phyloP scores from a whole-genome alignment of 2,113 vertebrate species.

The Lutjanus erythropterus region DNA sequence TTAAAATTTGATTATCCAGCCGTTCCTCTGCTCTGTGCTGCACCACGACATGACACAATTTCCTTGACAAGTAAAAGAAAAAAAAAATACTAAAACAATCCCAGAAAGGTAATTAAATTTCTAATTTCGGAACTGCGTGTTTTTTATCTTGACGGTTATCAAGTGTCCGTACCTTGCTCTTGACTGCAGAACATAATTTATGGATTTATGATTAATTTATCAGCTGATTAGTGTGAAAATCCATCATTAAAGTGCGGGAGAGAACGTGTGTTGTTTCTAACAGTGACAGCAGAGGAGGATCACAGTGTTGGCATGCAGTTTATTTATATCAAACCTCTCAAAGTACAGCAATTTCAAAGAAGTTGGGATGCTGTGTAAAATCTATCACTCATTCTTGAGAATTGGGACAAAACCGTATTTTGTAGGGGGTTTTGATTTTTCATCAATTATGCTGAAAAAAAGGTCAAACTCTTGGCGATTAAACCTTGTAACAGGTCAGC shows the following conservation, averaged over 20 bases:
- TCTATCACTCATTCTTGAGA: too few relatives aligned
- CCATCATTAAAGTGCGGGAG: conserved; percentile 38
- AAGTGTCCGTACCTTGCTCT: conserved; percentile 45
- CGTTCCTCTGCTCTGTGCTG: conserved; percentile 27
- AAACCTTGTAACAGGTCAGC: too few relatives aligned
- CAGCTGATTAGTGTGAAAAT: conserved; percentile 55
- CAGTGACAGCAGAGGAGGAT: conserved; percentile 6
- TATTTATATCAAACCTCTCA: conserved; percentile 18
- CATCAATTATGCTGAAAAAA: too few relatives aligned
- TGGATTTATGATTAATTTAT: conserved; percentile 68
- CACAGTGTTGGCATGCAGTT: conserved; percentile 5
- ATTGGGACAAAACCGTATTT: too few relatives aligned
- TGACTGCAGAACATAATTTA: conserved; percentile 56
- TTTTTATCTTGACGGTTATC: conserved; percentile 62
- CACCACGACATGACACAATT: conserved; percentile 46
- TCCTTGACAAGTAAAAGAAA: conserved; percentile 31
- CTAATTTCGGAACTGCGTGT: conserved; percentile 54
- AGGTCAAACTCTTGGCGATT: too few relatives aligned
- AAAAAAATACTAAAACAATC: conserved; percentile 38
- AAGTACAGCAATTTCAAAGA: too few relatives aligned
- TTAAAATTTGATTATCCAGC: conserved; percentile 72
- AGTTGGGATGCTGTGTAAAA: too few relatives aligned
- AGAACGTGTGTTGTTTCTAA: conserved; percentile 3
- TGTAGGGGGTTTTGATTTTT: too few relatives aligned
- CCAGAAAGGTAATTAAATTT: conserved; percentile 66